A percentile compares a stretch with the other conserved stretches of the same genome.
phyloP scores from a whole-genome alignment of 2,888 invertebrate genomes.

The Zygogramma bicolorata region DNA sequence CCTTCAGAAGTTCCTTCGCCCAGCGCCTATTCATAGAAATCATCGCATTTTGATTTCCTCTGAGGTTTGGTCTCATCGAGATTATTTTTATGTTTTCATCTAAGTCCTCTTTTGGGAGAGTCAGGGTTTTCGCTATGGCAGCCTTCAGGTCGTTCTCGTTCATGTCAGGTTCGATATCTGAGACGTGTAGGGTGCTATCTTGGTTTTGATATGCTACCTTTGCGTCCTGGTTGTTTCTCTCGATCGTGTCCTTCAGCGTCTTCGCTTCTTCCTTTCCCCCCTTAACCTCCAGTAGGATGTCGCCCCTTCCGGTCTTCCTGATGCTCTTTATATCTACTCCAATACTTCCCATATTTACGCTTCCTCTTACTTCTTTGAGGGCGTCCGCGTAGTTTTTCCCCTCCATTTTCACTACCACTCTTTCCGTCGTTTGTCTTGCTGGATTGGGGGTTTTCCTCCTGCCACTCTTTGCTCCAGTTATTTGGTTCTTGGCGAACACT shows the following conservation, averaged over 20 bases:
- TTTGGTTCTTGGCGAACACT: neutral
- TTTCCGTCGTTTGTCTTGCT: neutral
- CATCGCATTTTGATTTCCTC: neutral
- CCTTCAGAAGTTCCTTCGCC: neutral
- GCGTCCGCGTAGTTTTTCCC: neutral
- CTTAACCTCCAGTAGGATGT: neutral
- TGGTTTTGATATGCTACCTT: neutral
- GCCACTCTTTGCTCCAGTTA: neutral
- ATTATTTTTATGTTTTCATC: neutral
- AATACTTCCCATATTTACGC: neutral
- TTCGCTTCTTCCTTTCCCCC: neutral
- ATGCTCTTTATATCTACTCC: conserved; percentile 4
- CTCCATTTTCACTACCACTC: neutral
- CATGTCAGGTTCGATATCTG: neutral
- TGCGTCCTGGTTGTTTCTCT: neutral
- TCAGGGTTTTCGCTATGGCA: neutral
- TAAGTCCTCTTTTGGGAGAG: neutral
- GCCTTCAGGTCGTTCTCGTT: neutral
- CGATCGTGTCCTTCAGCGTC: neutral
- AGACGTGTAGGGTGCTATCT: neutral
- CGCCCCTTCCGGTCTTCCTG: neutral
- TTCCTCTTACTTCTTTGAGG: neutral
- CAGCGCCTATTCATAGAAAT: neutral
- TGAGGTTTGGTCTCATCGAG: neutral
- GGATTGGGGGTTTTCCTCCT: neutral